Conservation (phyloP, 2,888 invertebrate species). For the Antitype chi region DNA sequence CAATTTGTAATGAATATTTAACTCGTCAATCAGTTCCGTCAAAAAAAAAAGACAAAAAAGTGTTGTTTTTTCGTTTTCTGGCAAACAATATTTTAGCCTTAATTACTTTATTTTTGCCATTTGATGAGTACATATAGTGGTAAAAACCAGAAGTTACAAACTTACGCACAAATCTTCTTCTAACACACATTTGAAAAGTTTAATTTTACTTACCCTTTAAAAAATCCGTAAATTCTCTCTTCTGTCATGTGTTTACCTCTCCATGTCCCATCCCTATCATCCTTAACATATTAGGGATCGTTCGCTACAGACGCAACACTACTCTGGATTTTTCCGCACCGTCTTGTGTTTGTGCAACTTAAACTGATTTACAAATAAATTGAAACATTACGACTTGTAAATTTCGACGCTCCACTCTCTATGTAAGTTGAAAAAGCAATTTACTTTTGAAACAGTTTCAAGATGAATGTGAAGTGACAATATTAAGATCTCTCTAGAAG, state of each 20-base stretch:
- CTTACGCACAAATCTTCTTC: not conserved
- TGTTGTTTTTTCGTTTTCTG: not conserved
- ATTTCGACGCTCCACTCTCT: constrained; percentile 48
- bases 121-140: not conserved
- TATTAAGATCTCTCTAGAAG: constrained; percentile 2
- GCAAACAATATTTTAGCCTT: not conserved
- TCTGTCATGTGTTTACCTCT: not conserved
- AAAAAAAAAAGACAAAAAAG: too few relatives aligned
- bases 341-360: constrained; percentile 68
- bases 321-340: constrained; percentile 74
- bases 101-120: not conserved
- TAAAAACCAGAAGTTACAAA: not conserved
- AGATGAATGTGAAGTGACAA: constrained; percentile 15
- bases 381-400: constrained; percentile 70
- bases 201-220: not conserved
- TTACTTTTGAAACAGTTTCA: constrained; percentile 36
- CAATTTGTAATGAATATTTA: not conserved
- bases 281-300: constrained; percentile 79
- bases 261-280: constrained; percentile 56
- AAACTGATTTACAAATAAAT: constrained; percentile 74
- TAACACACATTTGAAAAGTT: not conserved
- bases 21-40: not conserved
- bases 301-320: constrained; percentile 76
- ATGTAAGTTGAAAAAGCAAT: constrained; percentile 44
- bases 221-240: not conserved